A percentile compares a stretch with the other conserved stretches of the same genome.
Evolutionary conservation across 1,140 invertebrate genomes (phyloP).

Genomic region (Bombyx mandarina): DNA sequence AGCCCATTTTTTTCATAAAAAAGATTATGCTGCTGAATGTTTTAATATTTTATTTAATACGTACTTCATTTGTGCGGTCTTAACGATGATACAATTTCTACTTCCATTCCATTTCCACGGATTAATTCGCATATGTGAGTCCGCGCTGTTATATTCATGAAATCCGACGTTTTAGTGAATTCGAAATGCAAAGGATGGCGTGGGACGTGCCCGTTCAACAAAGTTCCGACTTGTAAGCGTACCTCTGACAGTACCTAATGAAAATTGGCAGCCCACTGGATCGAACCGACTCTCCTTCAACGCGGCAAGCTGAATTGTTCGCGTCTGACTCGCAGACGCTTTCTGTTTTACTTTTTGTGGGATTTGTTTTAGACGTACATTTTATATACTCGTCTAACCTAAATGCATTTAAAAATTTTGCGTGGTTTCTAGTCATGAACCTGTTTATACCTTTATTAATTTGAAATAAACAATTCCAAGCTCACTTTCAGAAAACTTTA

Average conservation of each 20-base stretch:
- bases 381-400: too few relatives aligned
- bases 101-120: slow-evolving; percentile 20
- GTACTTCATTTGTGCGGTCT: slow-evolving; percentile 8
- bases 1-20: too few relatives aligned
- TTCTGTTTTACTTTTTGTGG: background rate
- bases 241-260: slow-evolving; percentile 50
- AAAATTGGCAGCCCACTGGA: slow-evolving; percentile 62
- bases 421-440: too few relatives aligned
- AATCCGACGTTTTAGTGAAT: slow-evolving; percentile 44
- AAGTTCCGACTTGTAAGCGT: slow-evolving; percentile 43
- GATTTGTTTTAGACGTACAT: too few relatives aligned
- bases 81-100: slow-evolving; percentile 14
- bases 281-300: slow-evolving; percentile 37
- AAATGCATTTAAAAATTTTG: too few relatives aligned
- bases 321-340: background rate
- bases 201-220: slow-evolving; percentile 25
- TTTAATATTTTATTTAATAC: too few relatives aligned
- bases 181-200: slow-evolving; percentile 44
- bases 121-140: slow-evolving; percentile 24
- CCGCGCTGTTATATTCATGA: slow-evolving; percentile 30
- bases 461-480: too few relatives aligned
- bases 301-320: slow-evolving; percentile 1
- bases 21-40: too few relatives aligned
- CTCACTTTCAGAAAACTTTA: too few relatives aligned
- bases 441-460: too few relatives aligned